These are phyloP conservation scores for Philotrypesis tridentata DNA, from an alignment of 1,140 invertebrate species.

Conservation along the genomic window DNA sequence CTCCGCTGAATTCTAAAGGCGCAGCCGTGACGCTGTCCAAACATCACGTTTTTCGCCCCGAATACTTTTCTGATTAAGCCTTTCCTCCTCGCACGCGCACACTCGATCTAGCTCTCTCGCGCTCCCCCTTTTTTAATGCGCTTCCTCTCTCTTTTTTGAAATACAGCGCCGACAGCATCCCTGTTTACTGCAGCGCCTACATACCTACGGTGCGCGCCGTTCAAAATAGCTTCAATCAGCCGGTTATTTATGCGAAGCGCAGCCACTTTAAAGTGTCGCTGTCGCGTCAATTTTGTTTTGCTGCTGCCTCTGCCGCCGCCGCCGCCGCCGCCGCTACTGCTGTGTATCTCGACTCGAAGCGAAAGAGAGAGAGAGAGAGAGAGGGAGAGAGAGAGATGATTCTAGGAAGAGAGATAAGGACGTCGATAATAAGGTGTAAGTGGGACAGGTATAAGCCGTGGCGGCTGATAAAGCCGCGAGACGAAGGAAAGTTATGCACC, in stretches of 20 bases:
- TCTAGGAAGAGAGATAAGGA: constrained; percentile 63
- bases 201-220: not conserved
- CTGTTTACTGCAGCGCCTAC: not conserved
- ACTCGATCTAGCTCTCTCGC: too few species aligned
- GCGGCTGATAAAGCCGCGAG: constrained; percentile 62
- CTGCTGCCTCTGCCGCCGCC: not conserved
- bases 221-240: not conserved
- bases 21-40: not conserved
- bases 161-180: not conserved
- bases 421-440: constrained; percentile 69
- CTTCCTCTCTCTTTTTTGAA: not conserved
- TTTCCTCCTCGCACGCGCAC: not conserved
- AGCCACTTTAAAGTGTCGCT: not conserved
- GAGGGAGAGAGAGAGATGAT: constrained; percentile 32
- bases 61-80: not conserved
- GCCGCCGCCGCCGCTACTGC: too few species aligned
- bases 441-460: constrained; percentile 66
- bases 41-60: not conserved
- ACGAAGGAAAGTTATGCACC: constrained; percentile 69
- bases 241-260: not conserved
- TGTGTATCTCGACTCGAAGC: too few species aligned
- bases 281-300: constrained; percentile 17
- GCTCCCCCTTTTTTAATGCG: too few species aligned
- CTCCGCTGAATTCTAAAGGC: constrained; percentile 9
- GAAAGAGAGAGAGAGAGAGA: not conserved